Conservation (phyloP, 2,888 invertebrate species). For the Pinctada fucata region DNA sequence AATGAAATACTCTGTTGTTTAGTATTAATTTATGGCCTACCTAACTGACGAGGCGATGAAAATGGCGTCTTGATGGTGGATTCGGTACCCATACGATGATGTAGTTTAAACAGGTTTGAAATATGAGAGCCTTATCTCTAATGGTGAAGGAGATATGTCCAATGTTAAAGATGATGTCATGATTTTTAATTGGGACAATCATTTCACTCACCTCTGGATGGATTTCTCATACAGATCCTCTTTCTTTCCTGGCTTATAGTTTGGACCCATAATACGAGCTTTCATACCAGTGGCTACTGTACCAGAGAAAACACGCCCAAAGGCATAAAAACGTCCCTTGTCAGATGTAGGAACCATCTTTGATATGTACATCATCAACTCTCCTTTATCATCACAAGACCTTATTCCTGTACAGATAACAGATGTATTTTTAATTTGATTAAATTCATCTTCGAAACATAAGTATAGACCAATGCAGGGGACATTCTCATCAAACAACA, state of each 20-base stretch:
- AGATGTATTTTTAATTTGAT: too few species aligned
- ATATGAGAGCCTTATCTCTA: too few species aligned
- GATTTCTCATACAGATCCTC: conserved; percentile 99
- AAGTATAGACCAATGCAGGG: background rate
- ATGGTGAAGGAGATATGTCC: too few species aligned
- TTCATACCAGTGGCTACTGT: conserved; percentile 83
- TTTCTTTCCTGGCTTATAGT: conserved; percentile 98
- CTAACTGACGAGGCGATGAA: too few species aligned
- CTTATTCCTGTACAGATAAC: conserved; percentile 81
- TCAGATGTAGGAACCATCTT: conserved; percentile 99
- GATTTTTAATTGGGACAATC: too few species aligned
- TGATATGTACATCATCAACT: conserved; percentile 99
- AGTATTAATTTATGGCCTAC: too few species aligned
- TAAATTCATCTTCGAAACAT: too few species aligned
- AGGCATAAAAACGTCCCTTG: conserved; percentile 99
- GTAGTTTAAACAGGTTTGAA: too few species aligned
- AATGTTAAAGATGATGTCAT: too few species aligned
- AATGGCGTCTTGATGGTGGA: too few species aligned
- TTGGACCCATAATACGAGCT: conserved; percentile 99
- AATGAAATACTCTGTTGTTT: too few species aligned
- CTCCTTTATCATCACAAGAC: conserved; percentile 96
- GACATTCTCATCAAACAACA: background rate
- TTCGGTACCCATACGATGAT: too few species aligned
- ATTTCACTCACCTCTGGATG: conserved; percentile 88
- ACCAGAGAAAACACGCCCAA: conserved; percentile 99